phyloP scores from a whole-genome alignment of 2,113 vertebrate genomes.

The Carassius carassius region DNA sequence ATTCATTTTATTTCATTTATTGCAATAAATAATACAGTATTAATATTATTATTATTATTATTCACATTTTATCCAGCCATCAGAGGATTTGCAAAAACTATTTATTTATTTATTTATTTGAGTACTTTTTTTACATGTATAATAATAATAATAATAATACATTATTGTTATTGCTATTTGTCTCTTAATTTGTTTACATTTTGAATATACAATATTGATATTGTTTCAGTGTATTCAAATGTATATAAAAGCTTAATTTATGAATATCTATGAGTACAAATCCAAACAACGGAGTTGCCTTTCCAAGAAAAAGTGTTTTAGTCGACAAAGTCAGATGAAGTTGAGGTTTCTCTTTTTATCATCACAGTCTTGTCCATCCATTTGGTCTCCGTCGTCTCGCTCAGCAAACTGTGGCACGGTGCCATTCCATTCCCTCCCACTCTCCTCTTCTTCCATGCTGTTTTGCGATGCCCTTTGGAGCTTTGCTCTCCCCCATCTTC shows the following conservation, averaged over 20 bases:
- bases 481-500: conserved; percentile 45
- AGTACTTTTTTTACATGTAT: no score
- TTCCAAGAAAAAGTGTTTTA: neutral
- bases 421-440: conserved; percentile 1
- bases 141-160: no score
- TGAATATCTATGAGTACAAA: neutral
- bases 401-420: neutral
- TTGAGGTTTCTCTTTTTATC: neutral
- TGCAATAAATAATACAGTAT: no score
- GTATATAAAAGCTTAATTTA: neutral
- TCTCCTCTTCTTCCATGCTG: conserved; percentile 34
- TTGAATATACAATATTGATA: neutral
- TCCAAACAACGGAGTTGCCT: neutral
- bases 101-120: no score
- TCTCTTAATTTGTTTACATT: neutral
- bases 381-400: neutral
- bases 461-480: conserved; percentile 33
- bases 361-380: neutral
- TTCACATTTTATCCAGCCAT: no score
- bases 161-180: no score
- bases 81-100: no score
- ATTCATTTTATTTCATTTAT: no score
- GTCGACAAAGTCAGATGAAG: neutral
- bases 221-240: neutral
- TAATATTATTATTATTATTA: no score